phyloP scores from a whole-genome alignment of 2,113 vertebrate genomes.

The Equus quagga region DNA sequence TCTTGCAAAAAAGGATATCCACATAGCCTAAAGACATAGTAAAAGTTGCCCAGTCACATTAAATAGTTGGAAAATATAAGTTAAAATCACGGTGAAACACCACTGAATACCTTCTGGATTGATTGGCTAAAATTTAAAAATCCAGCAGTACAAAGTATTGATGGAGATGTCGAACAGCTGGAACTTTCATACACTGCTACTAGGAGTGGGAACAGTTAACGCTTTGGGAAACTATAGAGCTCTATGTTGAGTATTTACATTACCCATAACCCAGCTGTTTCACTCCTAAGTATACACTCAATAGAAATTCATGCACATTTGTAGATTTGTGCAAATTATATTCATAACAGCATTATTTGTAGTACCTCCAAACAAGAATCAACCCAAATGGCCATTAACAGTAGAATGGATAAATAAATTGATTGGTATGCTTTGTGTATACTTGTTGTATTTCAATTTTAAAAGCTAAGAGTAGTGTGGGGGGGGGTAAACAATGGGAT shows the following conservation, averaged over 20 bases:
- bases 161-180: background rate
- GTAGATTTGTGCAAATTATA: background rate
- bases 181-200: background rate
- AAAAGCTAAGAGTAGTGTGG: background rate
- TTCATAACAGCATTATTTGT: background rate
- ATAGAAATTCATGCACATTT: background rate
- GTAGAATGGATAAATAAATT: background rate
- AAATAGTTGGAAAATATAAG: background rate
- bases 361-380: background rate
- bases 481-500: background rate
- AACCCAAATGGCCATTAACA: background rate
- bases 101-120: background rate
- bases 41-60: background rate
- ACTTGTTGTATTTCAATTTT: background rate
- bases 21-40: background rate
- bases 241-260: background rate
- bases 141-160: background rate
- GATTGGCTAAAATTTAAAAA: background rate
- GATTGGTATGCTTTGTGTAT: background rate
- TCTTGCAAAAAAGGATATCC: background rate
- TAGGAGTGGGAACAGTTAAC: background rate
- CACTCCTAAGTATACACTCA: background rate
- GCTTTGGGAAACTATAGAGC: background rate
- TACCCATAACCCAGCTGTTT: background rate
- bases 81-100: background rate